phyloP scores from a whole-genome alignment of 2,113 vertebrate species.

The Muntiacus reevesi region DNA sequence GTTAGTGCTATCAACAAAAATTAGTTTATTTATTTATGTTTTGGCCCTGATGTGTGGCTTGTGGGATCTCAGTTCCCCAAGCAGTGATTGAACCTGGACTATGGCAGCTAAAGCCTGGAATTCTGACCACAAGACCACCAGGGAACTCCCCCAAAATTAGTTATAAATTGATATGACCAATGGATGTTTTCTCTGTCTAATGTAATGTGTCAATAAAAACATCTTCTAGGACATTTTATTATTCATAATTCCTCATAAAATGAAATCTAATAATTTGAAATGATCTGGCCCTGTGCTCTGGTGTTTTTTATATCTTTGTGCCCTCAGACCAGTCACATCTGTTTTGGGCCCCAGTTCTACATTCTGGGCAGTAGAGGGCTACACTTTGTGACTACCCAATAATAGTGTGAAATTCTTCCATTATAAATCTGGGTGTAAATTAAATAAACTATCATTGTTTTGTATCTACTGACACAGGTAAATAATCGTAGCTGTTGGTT shows the following conservation, averaged over 20 bases:
- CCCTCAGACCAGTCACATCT: not conserved
- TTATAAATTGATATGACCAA: not conserved
- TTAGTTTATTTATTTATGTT: not conserved
- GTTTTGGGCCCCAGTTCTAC: not conserved
- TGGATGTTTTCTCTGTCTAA: not conserved
- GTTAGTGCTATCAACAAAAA: not conserved
- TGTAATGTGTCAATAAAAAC: not conserved
- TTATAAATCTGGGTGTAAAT: not conserved
- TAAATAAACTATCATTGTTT: not conserved
- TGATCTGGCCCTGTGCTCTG: not conserved
- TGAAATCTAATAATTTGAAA: not conserved
- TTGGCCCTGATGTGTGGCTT: not conserved
- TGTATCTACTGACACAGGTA: not conserved
- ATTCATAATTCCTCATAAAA: not conserved
- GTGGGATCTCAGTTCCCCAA: not conserved
- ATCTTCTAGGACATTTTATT: not conserved
- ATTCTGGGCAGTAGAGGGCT: not conserved
- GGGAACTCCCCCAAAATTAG: not conserved
- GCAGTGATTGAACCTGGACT: not conserved
- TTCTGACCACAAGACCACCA: not conserved
- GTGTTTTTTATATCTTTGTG: not conserved
- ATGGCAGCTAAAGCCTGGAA: not conserved
- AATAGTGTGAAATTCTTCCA: not conserved
- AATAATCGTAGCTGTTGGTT: not conserved
- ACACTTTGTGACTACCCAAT: not conserved